A percentile compares a stretch with the other conserved stretches of the same genome.
Evolutionary conservation across 2,888 invertebrate genomes (phyloP).

Genomic region (Dione juno): DNA sequence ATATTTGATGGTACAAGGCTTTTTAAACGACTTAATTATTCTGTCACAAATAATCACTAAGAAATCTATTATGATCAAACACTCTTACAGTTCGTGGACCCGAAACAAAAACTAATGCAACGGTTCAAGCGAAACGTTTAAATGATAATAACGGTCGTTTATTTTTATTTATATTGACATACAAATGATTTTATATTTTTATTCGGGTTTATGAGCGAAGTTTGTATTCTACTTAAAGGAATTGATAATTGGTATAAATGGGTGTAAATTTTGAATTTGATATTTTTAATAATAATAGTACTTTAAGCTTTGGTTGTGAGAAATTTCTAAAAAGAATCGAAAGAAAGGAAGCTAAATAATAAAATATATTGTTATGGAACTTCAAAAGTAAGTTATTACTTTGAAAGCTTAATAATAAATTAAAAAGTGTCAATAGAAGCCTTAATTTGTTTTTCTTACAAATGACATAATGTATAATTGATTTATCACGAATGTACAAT

Average conservation of each 20-base stretch:
- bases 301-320: too few relatives aligned
- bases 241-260: neutral
- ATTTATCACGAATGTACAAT: slow-evolving; percentile 1
- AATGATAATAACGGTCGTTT: slow-evolving; percentile 33
- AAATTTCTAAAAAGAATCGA: too few relatives aligned
- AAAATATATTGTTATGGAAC: too few relatives aligned
- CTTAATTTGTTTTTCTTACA: neutral
- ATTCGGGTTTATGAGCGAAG: neutral
- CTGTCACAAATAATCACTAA: slow-evolving; percentile 16
- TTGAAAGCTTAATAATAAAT: too few relatives aligned
- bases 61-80: slow-evolving; percentile 30
- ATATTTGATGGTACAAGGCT: slow-evolving; percentile 18
- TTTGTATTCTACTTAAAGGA: neutral
- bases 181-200: too few relatives aligned
- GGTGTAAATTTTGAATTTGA: too few relatives aligned
- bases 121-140: slow-evolving; percentile 39
- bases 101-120: slow-evolving; percentile 38
- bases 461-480: neutral
- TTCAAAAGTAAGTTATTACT: too few relatives aligned
- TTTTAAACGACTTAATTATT: slow-evolving; percentile 21
- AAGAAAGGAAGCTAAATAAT: too few relatives aligned
- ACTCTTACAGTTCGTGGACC: slow-evolving; percentile 33
- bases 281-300: too few relatives aligned
- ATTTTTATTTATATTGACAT: slow-evolving; percentile 23
- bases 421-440: too few relatives aligned